Conservation (phyloP, 2,888 invertebrate genomes). For the Glaucopsyche alexis region DNA sequence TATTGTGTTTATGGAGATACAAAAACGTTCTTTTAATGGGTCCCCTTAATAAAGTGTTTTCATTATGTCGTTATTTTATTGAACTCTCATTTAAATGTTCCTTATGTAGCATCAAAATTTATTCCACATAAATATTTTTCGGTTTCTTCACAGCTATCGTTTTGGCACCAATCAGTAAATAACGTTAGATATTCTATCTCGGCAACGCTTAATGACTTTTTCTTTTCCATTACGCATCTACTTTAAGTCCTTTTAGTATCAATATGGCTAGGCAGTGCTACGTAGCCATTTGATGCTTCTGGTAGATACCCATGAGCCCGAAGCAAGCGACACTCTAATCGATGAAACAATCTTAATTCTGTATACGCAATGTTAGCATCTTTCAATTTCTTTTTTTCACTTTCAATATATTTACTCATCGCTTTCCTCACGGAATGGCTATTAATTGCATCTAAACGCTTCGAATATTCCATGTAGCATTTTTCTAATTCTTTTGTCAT, state of each 20-base stretch:
- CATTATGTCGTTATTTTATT: slow-evolving; percentile 51
- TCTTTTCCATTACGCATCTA: slow-evolving; percentile 36
- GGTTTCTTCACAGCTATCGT: slow-evolving; percentile 52
- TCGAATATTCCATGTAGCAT: slow-evolving; percentile 71
- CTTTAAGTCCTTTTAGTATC: slow-evolving; percentile 3
- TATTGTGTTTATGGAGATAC: slow-evolving; percentile 66
- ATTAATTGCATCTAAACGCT: slow-evolving; percentile 78
- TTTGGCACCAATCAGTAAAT: slow-evolving; percentile 67
- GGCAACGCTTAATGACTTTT: slow-evolving; percentile 50
- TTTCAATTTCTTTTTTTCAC: slow-evolving; percentile 71
- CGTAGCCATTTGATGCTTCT: slow-evolving; percentile 33
- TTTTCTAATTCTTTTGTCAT: slow-evolving; percentile 82
- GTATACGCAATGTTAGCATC: slow-evolving; percentile 78
- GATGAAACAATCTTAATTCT: slow-evolving; percentile 76
- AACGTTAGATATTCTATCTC: slow-evolving; percentile 61
- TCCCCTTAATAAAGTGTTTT: slow-evolving; percentile 74
- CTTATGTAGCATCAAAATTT: slow-evolving; percentile 34
- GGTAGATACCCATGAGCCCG: slow-evolving; percentile 58
- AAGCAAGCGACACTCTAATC: slow-evolving; percentile 66
- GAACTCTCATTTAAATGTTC: slow-evolving; percentile 3
- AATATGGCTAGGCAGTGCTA: neutral
- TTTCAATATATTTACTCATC: slow-evolving; percentile 72
- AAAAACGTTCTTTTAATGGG: slow-evolving; percentile 64
- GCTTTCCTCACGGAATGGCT: slow-evolving; percentile 73
- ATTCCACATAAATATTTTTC: slow-evolving; percentile 50